Percentiles rank a stretch among this genome's conserved stretches.
These are phyloP conservation scores for Hylia prasina DNA, from an alignment of 2,113 vertebrate species.

Conservation along the genomic window DNA sequence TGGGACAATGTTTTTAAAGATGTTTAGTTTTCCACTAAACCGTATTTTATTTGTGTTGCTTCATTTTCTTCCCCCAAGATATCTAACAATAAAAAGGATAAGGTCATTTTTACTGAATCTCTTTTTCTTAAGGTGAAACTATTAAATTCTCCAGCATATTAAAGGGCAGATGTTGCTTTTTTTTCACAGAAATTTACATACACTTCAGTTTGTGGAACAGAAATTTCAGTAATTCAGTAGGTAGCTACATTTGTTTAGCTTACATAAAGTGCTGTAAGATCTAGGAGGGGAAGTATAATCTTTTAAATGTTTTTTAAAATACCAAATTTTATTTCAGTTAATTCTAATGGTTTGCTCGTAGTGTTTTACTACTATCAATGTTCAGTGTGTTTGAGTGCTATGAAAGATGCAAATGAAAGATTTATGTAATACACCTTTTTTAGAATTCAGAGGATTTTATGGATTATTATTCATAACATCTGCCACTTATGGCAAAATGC, in stretches of 20 bases:
- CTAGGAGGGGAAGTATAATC: background rate
- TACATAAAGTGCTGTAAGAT: background rate
- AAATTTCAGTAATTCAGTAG: background rate
- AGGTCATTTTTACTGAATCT: background rate
- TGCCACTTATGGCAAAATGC: conserved; percentile 66
- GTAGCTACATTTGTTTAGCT: background rate
- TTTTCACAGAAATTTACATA: conserved; percentile 60
- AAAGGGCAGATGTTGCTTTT: conserved; percentile 37
- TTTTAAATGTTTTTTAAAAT: conserved; percentile 16
- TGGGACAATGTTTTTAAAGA: conserved; percentile 48
- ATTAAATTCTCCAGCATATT: conserved; percentile 49
- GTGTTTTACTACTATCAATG: conserved; percentile 53
- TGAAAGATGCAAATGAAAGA: conserved; percentile 67
- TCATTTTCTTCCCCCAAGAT: conserved; percentile 23
- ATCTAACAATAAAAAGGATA: background rate
- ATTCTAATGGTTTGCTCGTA: conserved; percentile 49
- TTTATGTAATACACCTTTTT: conserved; percentile 66
- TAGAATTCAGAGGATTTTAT: conserved; percentile 67
- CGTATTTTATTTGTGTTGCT: conserved; percentile 63
- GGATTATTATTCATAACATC: conserved; percentile 75
- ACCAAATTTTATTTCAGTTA: conserved; percentile 38
- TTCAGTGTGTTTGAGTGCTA: conserved; percentile 42
- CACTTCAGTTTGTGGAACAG: background rate
- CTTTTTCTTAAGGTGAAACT: conserved; percentile 46
- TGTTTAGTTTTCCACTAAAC: conserved; percentile 58